Base-by-base conservation (phyloP, 2,888 invertebrate species). In the Psylliodes chrysocephalus region DNA sequence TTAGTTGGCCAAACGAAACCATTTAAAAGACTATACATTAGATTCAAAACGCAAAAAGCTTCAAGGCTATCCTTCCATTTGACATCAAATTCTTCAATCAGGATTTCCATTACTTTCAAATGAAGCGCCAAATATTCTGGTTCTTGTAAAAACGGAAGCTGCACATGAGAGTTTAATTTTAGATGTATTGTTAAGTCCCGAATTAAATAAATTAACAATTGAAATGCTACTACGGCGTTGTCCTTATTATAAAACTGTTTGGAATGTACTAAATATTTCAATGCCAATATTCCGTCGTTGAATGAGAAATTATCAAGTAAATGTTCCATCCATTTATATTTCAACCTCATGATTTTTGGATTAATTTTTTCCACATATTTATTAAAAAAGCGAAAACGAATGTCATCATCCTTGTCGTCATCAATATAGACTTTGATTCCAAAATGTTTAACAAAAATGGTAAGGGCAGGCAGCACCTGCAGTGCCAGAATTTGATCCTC, bases 21-120 rank as follows among this genome's bases (percentile, higher is more conserved):
- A 64, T 84, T 84, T 17, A 89, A 73, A 53, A 88, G 84, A 64
- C 84, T 84, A 63, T 87, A 82, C 7, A 85, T 83, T 2, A 85
- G 80, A 42, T 84, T 83, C 35, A 87, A 80, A 8, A 93, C 82
- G 69, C 90, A 90, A 63, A 91, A 85, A 0, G 91, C 89, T 83
- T 93, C 92, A 1, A 92, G 84, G 61, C 90, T 91, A 72, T 92
- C 91, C 61, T 89, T 87, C 93, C 93, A 93, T 28, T 89, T 89
- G 10, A 93, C 88, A 65, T 89, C 87, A 71, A 90, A 90, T 47
- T 89, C 86, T 63, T 88, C 87, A 2, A 92, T 88, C 42, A 92
- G 82, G 0, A 85, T 84, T 17, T 88, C 84, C 8, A 92, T 82
- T 0, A 86, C 88, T 60, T 91, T 89, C 61, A 93, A 80, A 0